phyloP scores from a whole-genome alignment of 1,140 invertebrate species.

The Leptinotarsa lineolata region DNA sequence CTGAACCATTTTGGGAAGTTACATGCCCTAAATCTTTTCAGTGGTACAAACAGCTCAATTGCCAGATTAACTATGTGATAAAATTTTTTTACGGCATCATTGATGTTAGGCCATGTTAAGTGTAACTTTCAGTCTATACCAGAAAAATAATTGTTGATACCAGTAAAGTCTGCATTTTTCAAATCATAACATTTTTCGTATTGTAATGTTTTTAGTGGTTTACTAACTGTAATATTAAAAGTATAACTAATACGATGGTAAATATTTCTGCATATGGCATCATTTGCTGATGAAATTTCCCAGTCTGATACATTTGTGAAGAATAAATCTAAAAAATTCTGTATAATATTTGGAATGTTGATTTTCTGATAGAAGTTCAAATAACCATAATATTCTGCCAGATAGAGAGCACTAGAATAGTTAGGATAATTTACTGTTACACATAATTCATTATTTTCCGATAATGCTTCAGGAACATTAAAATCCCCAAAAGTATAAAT shows the following conservation, averaged over 20 bases:
- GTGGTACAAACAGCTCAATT: neutral
- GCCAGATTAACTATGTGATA: slow-evolving; percentile 8
- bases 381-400: slow-evolving; percentile 3
- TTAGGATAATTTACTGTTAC: slow-evolving; percentile 1
- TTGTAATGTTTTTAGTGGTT: neutral
- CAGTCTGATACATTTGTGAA: slow-evolving; percentile 10
- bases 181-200: neutral
- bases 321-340: slow-evolving; percentile 11
- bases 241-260: slow-evolving; percentile 7
- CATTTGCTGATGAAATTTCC: slow-evolving; percentile 9
- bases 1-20: slow-evolving; percentile 5
- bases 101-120: neutral
- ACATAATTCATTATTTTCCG: slow-evolving; percentile 4
- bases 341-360: neutral
- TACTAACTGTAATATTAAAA: slow-evolving; percentile 6
- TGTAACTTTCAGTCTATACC: slow-evolving; percentile 8
- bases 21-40: neutral
- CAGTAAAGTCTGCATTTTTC: neutral
- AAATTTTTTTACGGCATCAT: neutral
- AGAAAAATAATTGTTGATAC: slow-evolving; percentile 11
- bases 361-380: slow-evolving; percentile 9
- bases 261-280: neutral
- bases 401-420: neutral
- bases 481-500: slow-evolving; percentile 14
- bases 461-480: slow-evolving; percentile 12